Percentiles rank a stretch among this genome's conserved stretches.
Conservation (phyloP, 2,113 vertebrate genomes). For the Alces alces region DNA sequence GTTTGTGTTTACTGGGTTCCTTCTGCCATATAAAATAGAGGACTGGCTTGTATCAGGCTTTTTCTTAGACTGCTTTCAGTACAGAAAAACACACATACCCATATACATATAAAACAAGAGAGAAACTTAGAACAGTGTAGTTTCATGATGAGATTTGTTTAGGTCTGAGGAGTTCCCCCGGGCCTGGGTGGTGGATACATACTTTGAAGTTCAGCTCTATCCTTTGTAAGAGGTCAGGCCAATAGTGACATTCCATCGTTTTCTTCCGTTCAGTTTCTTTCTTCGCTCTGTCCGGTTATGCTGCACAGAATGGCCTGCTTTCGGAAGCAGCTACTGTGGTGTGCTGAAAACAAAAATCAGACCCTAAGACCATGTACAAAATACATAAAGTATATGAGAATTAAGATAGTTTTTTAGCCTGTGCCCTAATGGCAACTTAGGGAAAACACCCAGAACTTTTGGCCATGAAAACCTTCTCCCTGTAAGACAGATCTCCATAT, state of each 20-base stretch:
- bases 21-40: constrained; percentile 24
- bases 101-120: not conserved
- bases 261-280: not conserved
- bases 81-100: not conserved
- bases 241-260: not conserved
- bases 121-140: not conserved
- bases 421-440: not conserved
- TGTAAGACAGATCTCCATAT: not conserved
- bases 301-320: not conserved
- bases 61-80: constrained; percentile 20
- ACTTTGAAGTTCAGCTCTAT: not conserved
- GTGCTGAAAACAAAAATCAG: not conserved
- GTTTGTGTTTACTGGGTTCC: not conserved
- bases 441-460: not conserved
- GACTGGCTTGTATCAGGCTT: constrained; percentile 43
- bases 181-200: not conserved
- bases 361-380: not conserved
- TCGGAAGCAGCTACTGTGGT: not conserved
- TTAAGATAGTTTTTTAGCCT: not conserved
- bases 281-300: not conserved
- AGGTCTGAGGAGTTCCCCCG: not conserved
- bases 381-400: not conserved
- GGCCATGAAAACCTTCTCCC: not conserved
- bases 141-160: not conserved
- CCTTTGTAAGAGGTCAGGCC: not conserved